These are phyloP conservation scores for Lophotis ruficrista DNA, from an alignment of 2,113 vertebrate species.

Conservation along the genomic window DNA sequence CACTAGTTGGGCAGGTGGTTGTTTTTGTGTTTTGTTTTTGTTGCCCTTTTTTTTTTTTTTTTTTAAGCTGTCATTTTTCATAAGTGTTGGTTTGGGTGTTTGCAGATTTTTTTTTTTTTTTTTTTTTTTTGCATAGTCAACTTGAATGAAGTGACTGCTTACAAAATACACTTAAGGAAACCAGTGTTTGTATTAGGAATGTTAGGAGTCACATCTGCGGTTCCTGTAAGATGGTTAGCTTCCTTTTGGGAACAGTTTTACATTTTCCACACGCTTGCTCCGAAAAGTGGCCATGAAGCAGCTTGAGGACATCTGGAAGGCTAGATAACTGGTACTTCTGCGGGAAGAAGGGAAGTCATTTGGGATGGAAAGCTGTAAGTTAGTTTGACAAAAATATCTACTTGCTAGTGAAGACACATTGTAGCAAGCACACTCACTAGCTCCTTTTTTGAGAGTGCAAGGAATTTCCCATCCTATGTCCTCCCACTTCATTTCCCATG, in stretches of 20 bases:
- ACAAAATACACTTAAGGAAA: background rate
- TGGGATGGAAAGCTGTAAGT: background rate
- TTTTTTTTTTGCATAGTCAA: background rate
- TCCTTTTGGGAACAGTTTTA: background rate
- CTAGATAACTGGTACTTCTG: background rate
- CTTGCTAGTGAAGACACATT: background rate
- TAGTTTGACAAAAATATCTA: background rate
- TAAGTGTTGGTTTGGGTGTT: background rate
- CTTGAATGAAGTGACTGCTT: background rate
- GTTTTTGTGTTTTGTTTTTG: background rate
- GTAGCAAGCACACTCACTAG: background rate
- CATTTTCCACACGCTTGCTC: background rate
- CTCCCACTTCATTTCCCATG: background rate
- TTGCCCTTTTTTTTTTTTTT: background rate
- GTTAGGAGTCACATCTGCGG: background rate
- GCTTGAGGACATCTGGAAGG: conserved; percentile 9
- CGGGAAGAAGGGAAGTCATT: background rate
- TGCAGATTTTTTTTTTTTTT: background rate
- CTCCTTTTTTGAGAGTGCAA: background rate
- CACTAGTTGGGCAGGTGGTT: background rate
- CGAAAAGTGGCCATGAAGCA: background rate
- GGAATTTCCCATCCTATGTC: accelerated
- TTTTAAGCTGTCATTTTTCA: background rate
- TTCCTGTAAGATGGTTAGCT: background rate
- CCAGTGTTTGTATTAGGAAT: background rate